Conservation (phyloP, 2,797 vertebrate genomes). For the Sciurus carolinensis region DNA sequence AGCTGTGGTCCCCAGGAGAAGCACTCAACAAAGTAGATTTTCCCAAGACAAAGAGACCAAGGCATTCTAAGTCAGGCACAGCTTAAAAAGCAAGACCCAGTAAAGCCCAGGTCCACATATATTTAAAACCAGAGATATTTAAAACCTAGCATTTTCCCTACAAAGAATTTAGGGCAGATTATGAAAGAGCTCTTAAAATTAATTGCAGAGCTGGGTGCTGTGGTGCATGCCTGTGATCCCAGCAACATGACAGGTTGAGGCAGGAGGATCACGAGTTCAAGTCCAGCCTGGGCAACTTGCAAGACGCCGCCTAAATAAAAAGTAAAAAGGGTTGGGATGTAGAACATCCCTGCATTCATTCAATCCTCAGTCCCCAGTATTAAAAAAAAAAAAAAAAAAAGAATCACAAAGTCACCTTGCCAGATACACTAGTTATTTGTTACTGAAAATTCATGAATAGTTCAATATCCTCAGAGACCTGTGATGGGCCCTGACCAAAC, state of each 20-base stretch:
- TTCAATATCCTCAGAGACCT: slow-evolving; percentile 21
- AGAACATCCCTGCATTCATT: neutral
- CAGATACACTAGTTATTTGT: slow-evolving; percentile 33
- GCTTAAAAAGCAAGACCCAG: slow-evolving; percentile 17
- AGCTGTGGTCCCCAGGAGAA: neutral
- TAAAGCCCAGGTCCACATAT: slow-evolving; percentile 16
- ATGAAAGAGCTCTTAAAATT: slow-evolving; percentile 61
- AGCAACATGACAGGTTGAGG: too few relatives aligned
- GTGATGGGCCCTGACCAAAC: neutral
- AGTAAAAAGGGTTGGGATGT: too few relatives aligned
- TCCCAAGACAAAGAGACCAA: neutral
- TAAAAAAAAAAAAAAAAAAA: too few relatives aligned
- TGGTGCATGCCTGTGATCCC: too few relatives aligned
- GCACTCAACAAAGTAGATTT: neutral
- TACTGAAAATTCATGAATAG: neutral
- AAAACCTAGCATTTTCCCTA: neutral
- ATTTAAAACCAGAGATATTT: neutral
- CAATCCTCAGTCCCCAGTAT: too few relatives aligned
- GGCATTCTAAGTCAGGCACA: neutral
- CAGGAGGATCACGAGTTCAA: too few relatives aligned
- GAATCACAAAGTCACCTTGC: neutral
- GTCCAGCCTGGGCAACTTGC: too few relatives aligned
- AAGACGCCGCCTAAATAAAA: too few relatives aligned
- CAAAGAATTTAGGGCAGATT: neutral
- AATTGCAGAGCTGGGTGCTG: neutral